These are phyloP conservation scores for Acomys russatus DNA, from an alignment of 2,797 vertebrate genomes.

Conservation along the genomic window DNA sequence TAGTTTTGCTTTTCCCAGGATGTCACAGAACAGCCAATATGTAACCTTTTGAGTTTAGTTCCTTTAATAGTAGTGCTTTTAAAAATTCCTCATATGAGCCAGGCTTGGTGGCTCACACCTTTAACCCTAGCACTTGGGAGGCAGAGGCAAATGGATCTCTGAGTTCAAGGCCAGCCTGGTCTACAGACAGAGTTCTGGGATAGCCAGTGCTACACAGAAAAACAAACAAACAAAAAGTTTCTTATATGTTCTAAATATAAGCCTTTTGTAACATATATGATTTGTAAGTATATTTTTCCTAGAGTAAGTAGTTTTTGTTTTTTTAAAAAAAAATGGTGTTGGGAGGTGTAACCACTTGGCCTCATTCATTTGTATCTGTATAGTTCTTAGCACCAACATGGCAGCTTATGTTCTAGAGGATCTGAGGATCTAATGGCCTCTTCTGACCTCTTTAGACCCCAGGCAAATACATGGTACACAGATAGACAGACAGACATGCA, in stretches of 20 bases:
- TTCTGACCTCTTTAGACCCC: background rate
- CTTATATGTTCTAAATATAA: conserved; percentile 46
- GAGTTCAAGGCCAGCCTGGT: background rate
- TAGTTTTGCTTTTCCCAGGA: conserved; percentile 4
- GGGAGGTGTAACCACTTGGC: background rate
- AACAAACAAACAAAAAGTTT: background rate
- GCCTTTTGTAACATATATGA: conserved; percentile 46
- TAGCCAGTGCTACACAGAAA: background rate
- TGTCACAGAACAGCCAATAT: conserved; percentile 1
- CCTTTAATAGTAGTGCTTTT: conserved; percentile 22
- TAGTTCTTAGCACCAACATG: no score
- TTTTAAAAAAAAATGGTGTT: background rate
- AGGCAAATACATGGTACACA: no score
- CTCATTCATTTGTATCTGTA: background rate
- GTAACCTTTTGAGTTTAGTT: conserved; percentile 21
- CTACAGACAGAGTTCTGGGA: background rate
- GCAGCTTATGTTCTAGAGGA: background rate
- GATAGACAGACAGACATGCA: background rate
- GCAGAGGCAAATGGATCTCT: background rate
- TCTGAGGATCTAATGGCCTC: background rate
- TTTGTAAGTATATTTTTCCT: conserved; percentile 54
- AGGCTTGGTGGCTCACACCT: background rate
- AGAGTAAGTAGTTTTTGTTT: conserved; percentile 8
- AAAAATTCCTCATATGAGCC: background rate
- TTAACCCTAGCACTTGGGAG: background rate